Evolutionary conservation across 2,797 vertebrate species (phyloP).

Genomic region (Typhlichthys subterraneus): DNA sequence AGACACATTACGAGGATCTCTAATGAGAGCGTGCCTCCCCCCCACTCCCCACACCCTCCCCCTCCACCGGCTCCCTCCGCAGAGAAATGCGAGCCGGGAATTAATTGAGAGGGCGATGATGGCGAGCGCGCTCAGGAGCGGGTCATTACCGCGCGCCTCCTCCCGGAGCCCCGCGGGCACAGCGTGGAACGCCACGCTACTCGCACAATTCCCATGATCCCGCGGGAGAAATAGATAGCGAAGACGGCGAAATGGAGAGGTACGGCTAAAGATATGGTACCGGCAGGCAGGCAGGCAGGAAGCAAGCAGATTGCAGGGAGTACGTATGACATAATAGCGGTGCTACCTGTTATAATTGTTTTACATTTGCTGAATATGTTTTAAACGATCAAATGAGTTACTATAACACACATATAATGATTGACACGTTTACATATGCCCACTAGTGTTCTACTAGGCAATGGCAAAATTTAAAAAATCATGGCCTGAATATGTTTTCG

Average conservation of each 20-base stretch:
- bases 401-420: background rate
- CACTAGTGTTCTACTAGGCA: background rate
- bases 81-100: slow-evolving; percentile 74
- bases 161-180: slow-evolving; percentile 77
- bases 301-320: slow-evolving; percentile 9
- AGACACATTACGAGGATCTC: slow-evolving; percentile 79
- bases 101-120: slow-evolving; percentile 80
- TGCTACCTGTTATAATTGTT: no score
- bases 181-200: slow-evolving; percentile 75
- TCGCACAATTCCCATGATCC: slow-evolving; percentile 79
- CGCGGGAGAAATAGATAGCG: slow-evolving; percentile 50
- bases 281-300: slow-evolving; percentile 30
- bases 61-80: slow-evolving; percentile 41
- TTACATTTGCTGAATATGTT: slow-evolving; percentile 7
- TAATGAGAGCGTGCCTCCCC: slow-evolving; percentile 69
- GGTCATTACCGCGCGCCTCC: slow-evolving; percentile 80
- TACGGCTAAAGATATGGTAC: slow-evolving; percentile 32
- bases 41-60: slow-evolving; percentile 40
- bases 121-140: slow-evolving; percentile 79
- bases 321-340: background rate
- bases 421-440: background rate
- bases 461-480: no score
- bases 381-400: background rate
- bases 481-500: no score
- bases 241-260: slow-evolving; percentile 12